These are phyloP conservation scores for Tauraco hartlaubi DNA, from an alignment of 2,797 vertebrate genomes.

Conservation along the genomic window DNA sequence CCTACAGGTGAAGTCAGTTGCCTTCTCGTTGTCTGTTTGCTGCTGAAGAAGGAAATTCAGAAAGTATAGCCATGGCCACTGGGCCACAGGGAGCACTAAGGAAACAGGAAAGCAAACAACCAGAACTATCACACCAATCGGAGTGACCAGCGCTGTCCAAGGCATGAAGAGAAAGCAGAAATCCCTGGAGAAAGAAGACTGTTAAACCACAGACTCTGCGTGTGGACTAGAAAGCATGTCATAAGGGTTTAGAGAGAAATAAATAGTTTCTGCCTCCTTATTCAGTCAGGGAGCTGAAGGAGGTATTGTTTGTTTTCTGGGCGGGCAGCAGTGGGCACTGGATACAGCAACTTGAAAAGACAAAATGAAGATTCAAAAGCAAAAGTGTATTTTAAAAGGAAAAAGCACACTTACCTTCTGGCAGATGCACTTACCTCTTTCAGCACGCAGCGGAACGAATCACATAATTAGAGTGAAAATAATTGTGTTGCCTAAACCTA, in stretches of 20 bases:
- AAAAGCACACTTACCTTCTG: slow-evolving; percentile 39
- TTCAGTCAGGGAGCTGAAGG: neutral
- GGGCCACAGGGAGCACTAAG: neutral
- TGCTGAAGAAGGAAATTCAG: neutral
- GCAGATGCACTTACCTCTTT: slow-evolving; percentile 11
- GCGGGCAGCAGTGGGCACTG: neutral
- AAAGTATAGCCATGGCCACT: neutral
- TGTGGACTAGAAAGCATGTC: neutral
- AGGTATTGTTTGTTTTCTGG: neutral
- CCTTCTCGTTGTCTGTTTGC: neutral
- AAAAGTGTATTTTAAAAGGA: neutral
- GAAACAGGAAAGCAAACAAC: neutral
- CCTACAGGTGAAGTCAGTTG: neutral
- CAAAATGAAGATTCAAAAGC: neutral
- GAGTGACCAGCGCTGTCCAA: neutral
- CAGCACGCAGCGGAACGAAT: neutral
- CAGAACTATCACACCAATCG: neutral
- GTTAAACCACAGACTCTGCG: neutral
- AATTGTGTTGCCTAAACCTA: neutral
- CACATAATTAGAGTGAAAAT: neutral
- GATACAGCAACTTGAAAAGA: neutral
- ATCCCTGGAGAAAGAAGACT: neutral
- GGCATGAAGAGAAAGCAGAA: neutral
- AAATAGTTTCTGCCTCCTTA: neutral
- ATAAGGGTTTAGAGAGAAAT: neutral